Evolutionary conservation across 2,113 vertebrate species (phyloP).

Genomic region (Saimiri boliviensis): DNA sequence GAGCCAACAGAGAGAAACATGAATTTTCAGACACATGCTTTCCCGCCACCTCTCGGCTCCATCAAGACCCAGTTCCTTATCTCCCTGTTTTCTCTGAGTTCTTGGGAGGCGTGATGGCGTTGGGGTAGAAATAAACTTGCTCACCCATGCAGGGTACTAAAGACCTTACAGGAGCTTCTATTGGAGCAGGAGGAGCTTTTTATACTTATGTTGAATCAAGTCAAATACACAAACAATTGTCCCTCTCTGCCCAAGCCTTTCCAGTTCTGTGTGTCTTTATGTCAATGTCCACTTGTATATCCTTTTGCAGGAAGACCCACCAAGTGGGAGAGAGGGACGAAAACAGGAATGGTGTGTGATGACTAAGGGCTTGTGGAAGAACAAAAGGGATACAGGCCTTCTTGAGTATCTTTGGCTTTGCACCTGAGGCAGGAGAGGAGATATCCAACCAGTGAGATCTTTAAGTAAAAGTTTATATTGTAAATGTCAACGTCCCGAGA

Average conservation of each 20-base stretch:
- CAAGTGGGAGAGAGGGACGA: neutral
- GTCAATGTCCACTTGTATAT: slow-evolving; percentile 67
- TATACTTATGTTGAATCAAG: neutral
- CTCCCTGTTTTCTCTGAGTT: neutral
- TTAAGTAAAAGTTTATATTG: neutral
- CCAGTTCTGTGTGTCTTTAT: slow-evolving; percentile 86
- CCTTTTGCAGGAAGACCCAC: slow-evolving; percentile 58
- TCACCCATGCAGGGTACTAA: slow-evolving; percentile 33
- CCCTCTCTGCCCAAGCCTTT: slow-evolving; percentile 87
- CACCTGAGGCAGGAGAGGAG: neutral
- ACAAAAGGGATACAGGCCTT: neutral
- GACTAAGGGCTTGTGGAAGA: neutral
- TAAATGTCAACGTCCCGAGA: slow-evolving; percentile 43
- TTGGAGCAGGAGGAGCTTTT: neutral
- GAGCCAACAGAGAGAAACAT: neutral
- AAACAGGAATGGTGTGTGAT: neutral
- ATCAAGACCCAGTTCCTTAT: neutral
- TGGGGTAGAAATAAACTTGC: slow-evolving; percentile 74
- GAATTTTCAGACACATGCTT: neutral
- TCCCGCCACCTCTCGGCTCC: neutral
- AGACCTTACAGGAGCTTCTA: neutral
- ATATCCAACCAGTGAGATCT: neutral
- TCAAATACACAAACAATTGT: slow-evolving; percentile 80
- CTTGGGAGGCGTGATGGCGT: slow-evolving; percentile 82
- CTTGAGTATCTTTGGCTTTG: neutral